Evolutionary conservation across 2,113 vertebrate species (phyloP).

Genomic region (Caloenas nicobarica): DNA sequence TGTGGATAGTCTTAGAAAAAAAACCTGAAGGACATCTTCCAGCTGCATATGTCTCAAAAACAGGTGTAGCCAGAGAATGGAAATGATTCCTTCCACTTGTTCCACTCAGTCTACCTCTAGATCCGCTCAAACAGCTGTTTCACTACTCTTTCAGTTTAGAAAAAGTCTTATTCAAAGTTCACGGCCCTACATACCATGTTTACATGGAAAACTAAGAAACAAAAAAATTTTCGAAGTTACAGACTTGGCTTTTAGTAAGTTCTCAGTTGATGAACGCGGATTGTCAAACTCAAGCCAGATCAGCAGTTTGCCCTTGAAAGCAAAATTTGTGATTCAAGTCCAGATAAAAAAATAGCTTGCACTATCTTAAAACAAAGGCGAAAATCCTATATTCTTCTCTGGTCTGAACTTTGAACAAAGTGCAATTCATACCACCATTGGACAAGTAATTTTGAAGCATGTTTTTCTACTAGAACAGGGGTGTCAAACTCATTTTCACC

Average conservation of each 20-base stretch:
- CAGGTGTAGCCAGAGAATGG: fast-evolving
- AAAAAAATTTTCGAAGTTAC: background rate
- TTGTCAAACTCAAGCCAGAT: background rate
- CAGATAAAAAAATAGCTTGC: background rate
- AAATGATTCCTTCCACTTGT: background rate
- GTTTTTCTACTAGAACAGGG: background rate
- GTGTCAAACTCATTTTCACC: no score
- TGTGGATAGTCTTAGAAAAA: background rate
- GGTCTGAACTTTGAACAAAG: background rate
- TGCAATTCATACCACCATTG: background rate
- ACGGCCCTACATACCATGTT: background rate
- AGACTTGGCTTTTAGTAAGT: background rate
- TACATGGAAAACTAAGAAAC: background rate
- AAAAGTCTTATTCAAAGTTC: background rate
- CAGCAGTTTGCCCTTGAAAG: background rate
- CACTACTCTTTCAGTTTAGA: background rate
- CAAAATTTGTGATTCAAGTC: background rate
- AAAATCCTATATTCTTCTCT: background rate
- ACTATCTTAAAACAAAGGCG: background rate
- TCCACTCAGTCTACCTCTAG: background rate
- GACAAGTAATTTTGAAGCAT: background rate
- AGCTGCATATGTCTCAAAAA: background rate
- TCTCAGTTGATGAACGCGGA: background rate
- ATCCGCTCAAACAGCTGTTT: background rate
- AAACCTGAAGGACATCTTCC: background rate